Base-by-base conservation (phyloP, 2,888 invertebrate species). In the Campoletis raptor region DNA sequence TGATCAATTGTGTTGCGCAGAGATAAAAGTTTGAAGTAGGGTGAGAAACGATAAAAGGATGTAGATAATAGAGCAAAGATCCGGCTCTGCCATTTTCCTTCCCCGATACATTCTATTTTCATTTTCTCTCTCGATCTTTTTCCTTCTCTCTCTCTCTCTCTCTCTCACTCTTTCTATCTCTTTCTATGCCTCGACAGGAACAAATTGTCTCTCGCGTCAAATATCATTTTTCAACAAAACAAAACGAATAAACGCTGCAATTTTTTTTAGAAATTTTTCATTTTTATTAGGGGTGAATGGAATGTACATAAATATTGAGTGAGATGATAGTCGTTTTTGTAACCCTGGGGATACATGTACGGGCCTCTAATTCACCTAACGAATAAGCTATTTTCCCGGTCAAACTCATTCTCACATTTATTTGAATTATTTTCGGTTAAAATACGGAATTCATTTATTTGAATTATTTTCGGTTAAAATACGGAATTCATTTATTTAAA, bases 1-100 rank as follows among this genome's bases (percentile, higher is more conserved):
- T 92, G 92, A 92, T 92, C 90, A 91, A 91, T 90, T 91, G 89
- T 89, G 89, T 89, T 89, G 88, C 89, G 89, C 88, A 88, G 84
- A 83, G 67, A 76, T 67, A 67, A 81, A 85, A 87, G 80, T 85
- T 85, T 76, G 67, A 70, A 81, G 73, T 52, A 10, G 61, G 36
- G 18, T 18, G 21, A 45, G 24, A 69, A 54, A 64, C 18, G 64
- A 21, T n/a, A 40, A 74, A 61, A 57, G 54, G 15, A 80, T 37
- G 40, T 54, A 54, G 52, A 40, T 54, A 52, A 83, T 52, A 57
- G 61, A 73, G 81, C 67, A 78, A 83, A 83, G 74, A 79, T 85
- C 76, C 69, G 74, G 78, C 81, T 80, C 80, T 66, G 61, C 69
- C 54, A 54, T 52, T 79, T 76, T 85, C 67, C 30, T 72, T 73